Conservation (phyloP, 2,113 vertebrate genomes). For the Solenodon paradoxus region DNA sequence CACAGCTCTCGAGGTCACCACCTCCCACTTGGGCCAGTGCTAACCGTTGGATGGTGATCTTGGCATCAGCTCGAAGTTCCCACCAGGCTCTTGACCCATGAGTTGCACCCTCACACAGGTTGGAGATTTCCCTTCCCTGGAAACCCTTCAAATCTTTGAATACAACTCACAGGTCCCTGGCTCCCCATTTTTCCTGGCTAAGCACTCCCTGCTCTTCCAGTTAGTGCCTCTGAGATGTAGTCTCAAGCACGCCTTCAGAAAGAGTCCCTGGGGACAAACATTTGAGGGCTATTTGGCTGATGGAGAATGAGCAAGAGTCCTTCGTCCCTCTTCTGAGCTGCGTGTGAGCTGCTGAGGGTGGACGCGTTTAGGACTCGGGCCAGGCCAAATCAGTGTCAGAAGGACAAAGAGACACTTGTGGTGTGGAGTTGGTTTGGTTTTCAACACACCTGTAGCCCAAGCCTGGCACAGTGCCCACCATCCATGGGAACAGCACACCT, state of each 20-base stretch:
- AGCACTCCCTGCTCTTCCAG: background rate
- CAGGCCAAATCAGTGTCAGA: background rate
- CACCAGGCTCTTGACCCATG: background rate
- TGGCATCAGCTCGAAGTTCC: background rate
- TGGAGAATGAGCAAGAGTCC: background rate
- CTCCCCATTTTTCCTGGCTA: background rate
- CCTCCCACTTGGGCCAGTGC: background rate
- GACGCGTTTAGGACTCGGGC: background rate
- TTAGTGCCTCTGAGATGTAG: background rate
- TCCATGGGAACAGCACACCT: constrained; percentile 19
- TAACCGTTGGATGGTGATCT: background rate
- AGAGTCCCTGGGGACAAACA: background rate
- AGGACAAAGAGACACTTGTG: background rate
- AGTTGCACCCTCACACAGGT: background rate
- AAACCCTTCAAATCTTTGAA: background rate
- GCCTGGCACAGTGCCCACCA: background rate
- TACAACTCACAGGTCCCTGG: fast-evolving
- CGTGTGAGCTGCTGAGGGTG: background rate
- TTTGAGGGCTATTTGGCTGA: background rate
- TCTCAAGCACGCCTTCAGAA: background rate
- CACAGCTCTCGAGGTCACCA: background rate
- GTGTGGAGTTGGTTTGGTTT: background rate
- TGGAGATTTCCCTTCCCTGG: background rate
- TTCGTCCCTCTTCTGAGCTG: background rate
- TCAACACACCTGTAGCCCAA: background rate